Conservation (phyloP, 2,888 invertebrate genomes). For the Steromphala cineraria region DNA sequence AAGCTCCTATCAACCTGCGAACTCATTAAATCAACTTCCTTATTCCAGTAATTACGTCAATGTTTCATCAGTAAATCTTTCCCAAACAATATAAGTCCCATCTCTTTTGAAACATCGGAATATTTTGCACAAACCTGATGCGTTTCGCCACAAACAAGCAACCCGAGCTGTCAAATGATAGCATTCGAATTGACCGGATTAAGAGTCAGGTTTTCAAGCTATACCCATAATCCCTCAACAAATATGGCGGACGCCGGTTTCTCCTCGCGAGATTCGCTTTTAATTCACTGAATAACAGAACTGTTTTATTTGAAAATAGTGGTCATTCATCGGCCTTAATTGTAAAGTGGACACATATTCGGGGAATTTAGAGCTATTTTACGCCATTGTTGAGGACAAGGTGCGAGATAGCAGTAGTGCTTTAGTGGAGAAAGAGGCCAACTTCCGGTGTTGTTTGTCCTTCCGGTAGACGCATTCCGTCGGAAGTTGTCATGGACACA, state of each 20-base stretch:
- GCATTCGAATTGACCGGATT: not conserved
- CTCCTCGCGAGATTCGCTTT: not conserved
- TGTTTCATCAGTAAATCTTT: not conserved
- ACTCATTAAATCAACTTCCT: no score
- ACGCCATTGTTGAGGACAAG: not conserved
- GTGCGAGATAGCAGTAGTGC: not conserved
- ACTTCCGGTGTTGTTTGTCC: not conserved
- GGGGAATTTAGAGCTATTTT: not conserved
- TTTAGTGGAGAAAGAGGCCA: not conserved
- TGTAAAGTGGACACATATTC: not conserved
- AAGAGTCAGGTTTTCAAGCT: not conserved
- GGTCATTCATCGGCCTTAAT: not conserved
- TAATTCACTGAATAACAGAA: not conserved
- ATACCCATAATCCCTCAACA: not conserved
- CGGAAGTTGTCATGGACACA: not conserved
- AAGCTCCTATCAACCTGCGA: no score
- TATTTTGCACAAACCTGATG: not conserved
- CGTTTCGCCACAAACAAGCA: not conserved
- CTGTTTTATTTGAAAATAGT: not conserved
- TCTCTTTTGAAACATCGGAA: not conserved
- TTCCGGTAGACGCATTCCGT: not conserved
- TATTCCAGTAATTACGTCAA: not conserved
- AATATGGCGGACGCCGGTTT: constrained; percentile 8
- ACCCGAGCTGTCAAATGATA: not conserved
- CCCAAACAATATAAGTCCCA: not conserved